Evolutionary conservation across 2,797 vertebrate species (phyloP), one percentile per base, ranked within the genome.

Genomic region (Peromyscus aztecus): DNA sequence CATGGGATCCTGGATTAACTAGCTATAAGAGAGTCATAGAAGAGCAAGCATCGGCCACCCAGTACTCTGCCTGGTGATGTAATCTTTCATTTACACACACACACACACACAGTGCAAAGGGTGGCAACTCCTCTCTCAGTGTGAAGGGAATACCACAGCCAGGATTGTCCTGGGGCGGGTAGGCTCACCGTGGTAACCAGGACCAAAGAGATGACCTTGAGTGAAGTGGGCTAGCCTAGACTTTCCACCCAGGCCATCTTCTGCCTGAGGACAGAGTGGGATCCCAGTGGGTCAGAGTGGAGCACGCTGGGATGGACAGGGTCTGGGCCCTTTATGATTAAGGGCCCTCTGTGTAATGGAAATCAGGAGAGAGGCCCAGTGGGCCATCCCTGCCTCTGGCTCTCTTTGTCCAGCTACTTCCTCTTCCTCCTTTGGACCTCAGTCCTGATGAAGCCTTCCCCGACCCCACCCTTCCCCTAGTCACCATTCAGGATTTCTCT

Each of bases 181-280:
- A 24, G 73, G 29, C 69, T 95, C 63, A 24, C 91, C 65, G 10
- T 81, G 90, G 89, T n/a, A 90, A 92, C 81, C 49, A 40, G 46
- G 27, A 43, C 71, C 76, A 49, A 40, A 17, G 31, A 63, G 29
- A 31, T 23, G 37, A 61, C 59, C 63, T 95, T 34, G 40, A 87
- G 31, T n/a, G 49, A 34, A 89, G 59, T 24, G 90, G 87, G 34
- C 75, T 75, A 67, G 67, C 73, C 71, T 55, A 61, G 61, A 63
- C 84, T 31, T 83, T 31, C 27, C 81, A 31, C 16, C 59, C 24
- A 63, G 16, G 55, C 37, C 55, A 63, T 37, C 71, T 77, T 78
- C 82, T 55, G 37, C 29, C 0, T n/a, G 40, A 85, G 65, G 92
- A 57, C n/a, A 71, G 71, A 11, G 4, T 16, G 67, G 77, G 34